phyloP scores from a whole-genome alignment of 2,888 invertebrate genomes.

The Tipula confusa region DNA sequence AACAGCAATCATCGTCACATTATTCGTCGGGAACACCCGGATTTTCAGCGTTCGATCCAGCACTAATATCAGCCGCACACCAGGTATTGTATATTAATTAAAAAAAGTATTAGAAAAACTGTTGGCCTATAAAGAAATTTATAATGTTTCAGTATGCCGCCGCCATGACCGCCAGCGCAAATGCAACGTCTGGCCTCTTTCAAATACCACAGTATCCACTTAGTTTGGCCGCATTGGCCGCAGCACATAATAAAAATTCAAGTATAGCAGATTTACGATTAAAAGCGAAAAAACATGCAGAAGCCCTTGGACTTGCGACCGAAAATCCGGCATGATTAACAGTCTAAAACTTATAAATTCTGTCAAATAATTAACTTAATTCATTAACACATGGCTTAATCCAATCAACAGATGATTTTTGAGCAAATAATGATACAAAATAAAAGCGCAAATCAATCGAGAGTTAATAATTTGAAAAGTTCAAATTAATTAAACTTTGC shows the following conservation, averaged over 20 bases:
- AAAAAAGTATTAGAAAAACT: neutral
- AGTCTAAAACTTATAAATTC: neutral
- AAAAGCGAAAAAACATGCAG: constrained; percentile 90
- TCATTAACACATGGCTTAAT: neutral
- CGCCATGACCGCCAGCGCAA: constrained; percentile 55
- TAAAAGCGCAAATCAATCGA: neutral
- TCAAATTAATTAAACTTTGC: neutral
- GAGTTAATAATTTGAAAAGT: neutral
- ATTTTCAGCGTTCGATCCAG: constrained; percentile 79
- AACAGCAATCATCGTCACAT: constrained; percentile 40
- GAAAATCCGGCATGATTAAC: constrained; percentile 38
- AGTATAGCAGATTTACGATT: constrained; percentile 91
- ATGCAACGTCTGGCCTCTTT: constrained; percentile 48
- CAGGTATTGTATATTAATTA: constrained; percentile 56
- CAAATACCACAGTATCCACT: constrained; percentile 66
- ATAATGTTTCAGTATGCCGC: constrained; percentile 54
- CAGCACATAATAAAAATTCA: constrained; percentile 80
- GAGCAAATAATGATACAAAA: too few species aligned
- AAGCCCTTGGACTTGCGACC: constrained; percentile 61
- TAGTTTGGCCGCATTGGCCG: constrained; percentile 74
- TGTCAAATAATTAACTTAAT: neutral
- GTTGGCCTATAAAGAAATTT: neutral
- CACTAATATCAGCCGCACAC: constrained; percentile 74
- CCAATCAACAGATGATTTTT: neutral
- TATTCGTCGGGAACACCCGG: constrained; percentile 48